Evolutionary conservation across 30 jellyfish, hydroid and myxozoan genomes (phyloP), one percentile per base, ranked within the genome.

Genomic region (Aurelia aurita complex sp. Pacific): DNA sequence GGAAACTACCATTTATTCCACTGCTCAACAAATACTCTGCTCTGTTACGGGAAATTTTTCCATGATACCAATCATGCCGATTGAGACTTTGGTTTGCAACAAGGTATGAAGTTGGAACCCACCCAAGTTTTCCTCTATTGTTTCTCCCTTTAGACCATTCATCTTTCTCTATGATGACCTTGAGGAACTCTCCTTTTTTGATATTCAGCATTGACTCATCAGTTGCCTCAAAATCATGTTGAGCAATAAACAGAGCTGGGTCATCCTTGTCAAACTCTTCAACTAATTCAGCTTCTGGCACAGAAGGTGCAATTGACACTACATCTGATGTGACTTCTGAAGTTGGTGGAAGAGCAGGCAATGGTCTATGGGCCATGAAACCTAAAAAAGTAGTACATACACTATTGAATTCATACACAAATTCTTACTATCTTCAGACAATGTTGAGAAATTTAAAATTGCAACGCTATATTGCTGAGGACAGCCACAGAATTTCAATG

Each of bases 131-230:
- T 13, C 94, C 96, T 51, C 59, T 78, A 35, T 64, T 63, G 93
- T 94, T 88, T 83, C 85, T 89, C n/a, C 91, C 98, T 62, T 89
- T 89, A 65, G 96, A 84, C 98, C 98, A 94, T 15, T 89, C 97
- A 33, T 81, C 85, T 17, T 79, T 88, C 53, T 72, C 86, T 19
- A 69, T 88, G 36, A 85, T 50, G 23, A 94, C 67, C 15, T 79
- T 92, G 43, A 94, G 70, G 13, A 94, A 90, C 59, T 94, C 98
- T 3, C 96, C 92, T 74, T 84, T 88, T 9, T 50, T 68, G 17
- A 94, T 91, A 34, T 97, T 88, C 64, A 94, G 76, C 86, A 85
- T 97, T 55, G 94, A 82, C 17, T 89, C 94, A 53, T 82, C 96
- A 16, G 94, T 97, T 23, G 97, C 96, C 57, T 94, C 97, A 88